Percentiles rank a stretch among this genome's conserved stretches.
Evolutionary conservation across 2,113 vertebrate species (phyloP).

Genomic region (Poeciliopsis prolifica): DNA sequence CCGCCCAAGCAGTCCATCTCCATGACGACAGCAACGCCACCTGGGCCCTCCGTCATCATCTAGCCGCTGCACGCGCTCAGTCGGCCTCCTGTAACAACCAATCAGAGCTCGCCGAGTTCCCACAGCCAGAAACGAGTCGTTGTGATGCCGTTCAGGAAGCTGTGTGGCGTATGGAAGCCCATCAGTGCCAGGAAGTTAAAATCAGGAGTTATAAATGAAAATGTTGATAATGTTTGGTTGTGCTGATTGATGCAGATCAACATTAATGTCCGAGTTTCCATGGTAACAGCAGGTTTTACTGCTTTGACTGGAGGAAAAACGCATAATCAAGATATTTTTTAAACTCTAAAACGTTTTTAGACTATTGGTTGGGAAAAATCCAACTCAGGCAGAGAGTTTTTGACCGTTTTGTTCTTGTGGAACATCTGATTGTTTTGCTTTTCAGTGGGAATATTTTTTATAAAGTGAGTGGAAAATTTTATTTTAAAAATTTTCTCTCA

Average conservation of each 20-base stretch:
- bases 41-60: slow-evolving; percentile 68
- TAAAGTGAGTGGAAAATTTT: neutral
- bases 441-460: neutral
- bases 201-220: neutral
- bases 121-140: neutral
- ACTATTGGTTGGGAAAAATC: neutral
- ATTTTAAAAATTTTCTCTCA: slow-evolving; percentile 2
- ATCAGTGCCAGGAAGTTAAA: neutral
- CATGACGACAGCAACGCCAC: slow-evolving; percentile 56
- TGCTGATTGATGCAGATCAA: neutral
- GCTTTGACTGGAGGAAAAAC: neutral
- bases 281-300: neutral
- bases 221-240: neutral
- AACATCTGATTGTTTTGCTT: neutral
- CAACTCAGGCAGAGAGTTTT: neutral
- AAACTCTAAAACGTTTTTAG: neutral
- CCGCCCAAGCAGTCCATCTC: slow-evolving; percentile 83
- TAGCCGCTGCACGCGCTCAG: slow-evolving; percentile 44
- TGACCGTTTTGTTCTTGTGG: neutral
- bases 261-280: neutral
- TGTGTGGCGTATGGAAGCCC: neutral
- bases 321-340: neutral
- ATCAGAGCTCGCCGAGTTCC: neutral
- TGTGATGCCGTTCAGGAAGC: neutral
- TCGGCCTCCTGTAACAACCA: slow-evolving; percentile 2